Percentiles rank a stretch among this genome's conserved stretches.
phyloP scores from a whole-genome alignment of 92 coral and sea anemone genomes.

The Nematostella vectensis region DNA sequence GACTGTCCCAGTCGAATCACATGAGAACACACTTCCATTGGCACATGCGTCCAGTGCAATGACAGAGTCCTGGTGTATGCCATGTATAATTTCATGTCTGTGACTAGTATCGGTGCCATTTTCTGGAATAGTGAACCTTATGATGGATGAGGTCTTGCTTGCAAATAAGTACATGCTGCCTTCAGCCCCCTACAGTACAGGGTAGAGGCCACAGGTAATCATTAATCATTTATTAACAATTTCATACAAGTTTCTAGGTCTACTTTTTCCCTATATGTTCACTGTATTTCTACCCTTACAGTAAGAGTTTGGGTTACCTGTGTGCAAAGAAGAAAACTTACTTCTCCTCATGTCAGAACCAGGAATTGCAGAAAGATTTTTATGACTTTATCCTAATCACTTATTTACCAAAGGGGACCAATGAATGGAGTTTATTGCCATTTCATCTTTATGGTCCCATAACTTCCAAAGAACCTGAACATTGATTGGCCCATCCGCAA shows the following conservation, averaged over 20 bases:
- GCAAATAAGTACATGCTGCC: constrained; percentile 12
- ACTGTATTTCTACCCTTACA: too few species aligned
- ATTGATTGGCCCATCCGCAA: constrained; percentile 1
- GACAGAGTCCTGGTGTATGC: constrained; percentile 21
- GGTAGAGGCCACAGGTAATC: too few species aligned
- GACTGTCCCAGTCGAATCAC: constrained; percentile 26
- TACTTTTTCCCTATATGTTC: too few species aligned
- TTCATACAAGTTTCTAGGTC: too few species aligned
- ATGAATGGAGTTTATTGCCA: neutral
- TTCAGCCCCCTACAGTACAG: constrained; percentile 3
- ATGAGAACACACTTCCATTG: constrained; percentile 32
- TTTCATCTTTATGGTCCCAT: constrained; percentile 19
- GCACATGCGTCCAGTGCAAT: constrained; percentile 14
- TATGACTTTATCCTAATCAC: too few species aligned
- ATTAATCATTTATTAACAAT: too few species aligned
- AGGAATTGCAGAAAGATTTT: too few species aligned
- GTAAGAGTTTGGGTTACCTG: too few species aligned
- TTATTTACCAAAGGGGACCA: constrained; percentile 4
- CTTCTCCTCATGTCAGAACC: too few species aligned
- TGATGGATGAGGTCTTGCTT: constrained; percentile 18
- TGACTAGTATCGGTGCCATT: constrained; percentile 8
- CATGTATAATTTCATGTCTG: constrained; percentile 9
- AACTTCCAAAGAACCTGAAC: neutral
- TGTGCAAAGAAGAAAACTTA: too few species aligned
- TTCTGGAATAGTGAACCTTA: constrained; percentile 17